Base-by-base conservation (phyloP, 2,797 vertebrate species). In the Tadarida brasiliensis region DNA sequence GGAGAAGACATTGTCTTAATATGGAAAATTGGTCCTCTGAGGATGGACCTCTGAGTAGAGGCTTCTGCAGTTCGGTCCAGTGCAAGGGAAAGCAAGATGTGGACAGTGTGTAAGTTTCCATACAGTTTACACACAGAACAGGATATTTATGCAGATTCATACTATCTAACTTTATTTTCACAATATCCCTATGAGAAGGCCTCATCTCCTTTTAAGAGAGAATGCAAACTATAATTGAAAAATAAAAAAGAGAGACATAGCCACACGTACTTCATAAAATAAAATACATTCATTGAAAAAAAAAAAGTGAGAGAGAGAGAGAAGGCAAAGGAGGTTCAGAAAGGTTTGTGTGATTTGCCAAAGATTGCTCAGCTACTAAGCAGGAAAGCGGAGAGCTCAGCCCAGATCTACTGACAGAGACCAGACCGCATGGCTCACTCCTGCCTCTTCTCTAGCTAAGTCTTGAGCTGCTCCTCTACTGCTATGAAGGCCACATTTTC, bases 371-470 rank as follows among this genome's bases (percentile, higher is more conserved):
- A 82, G 5, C 22, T 73, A 24, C 17, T 33, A 19, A 71, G 10
- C 1, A 30, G 7, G 14, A 30, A 7, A 33, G 35, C 10, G 22
- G 20, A 73, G 56, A 26, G 22, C 16, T 3, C 4, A 63, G 5
- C 6, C 28, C 30, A 82, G 16, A n/a, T 14, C 7, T 39, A 6
- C 57, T 11, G 15, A 44, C 28, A 16, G 51, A 49, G 11, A 56
- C 57, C 19, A 17, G 15, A 63, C 11, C 0, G 2, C 11, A 1
- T 3, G 12, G 7, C 2, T 68, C 11, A 65, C 44, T 14, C 20
- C 3, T 47, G 2, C 9, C 9, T 82, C 28, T 68, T 71, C 44
- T 73, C 0, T 22, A 11, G 2, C 30, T 39, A 63, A 28, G 1
- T 33, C 17, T 74, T 39, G 24, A 33, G 26, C 11, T 39, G 30